These are phyloP conservation scores for Caenorhabditis sp. DNA, from an alignment of 2,888 invertebrate species.

Conservation along the genomic window DNA sequence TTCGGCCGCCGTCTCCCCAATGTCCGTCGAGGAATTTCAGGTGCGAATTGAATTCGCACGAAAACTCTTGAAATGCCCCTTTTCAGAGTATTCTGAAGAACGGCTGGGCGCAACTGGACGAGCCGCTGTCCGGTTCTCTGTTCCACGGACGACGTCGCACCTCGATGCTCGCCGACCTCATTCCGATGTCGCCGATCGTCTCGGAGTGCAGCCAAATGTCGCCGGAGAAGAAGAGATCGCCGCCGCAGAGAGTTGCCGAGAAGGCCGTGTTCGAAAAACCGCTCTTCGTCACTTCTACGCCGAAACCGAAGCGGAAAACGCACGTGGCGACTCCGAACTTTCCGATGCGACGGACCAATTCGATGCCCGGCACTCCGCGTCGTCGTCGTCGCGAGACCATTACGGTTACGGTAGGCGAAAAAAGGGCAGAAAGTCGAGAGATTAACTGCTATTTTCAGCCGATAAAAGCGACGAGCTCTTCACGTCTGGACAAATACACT, in stretches of 20 bases:
- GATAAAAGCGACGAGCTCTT: conserved; percentile 4
- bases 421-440: not conserved
- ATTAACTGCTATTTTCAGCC: conserved; percentile 10
- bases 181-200: conserved; percentile 31
- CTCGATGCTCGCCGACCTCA: conserved; percentile 25
- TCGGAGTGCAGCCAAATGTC: conserved; percentile 22
- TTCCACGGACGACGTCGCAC: conserved; percentile 21
- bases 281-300: conserved; percentile 7
- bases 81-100: conserved; percentile 8
- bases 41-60: not conserved
- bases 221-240: conserved; percentile 10
- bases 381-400: not conserved
- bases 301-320: conserved; percentile 22
- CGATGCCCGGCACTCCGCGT: conserved; percentile 2
- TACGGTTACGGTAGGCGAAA: conserved; percentile 7
- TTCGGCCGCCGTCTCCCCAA: conserved; percentile 1
- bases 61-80: not conserved
- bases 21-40: conserved; percentile 19
- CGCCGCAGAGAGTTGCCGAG: not conserved
- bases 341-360: conserved; percentile 14
- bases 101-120: conserved; percentile 7
- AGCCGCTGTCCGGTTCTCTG: conserved; percentile 11
- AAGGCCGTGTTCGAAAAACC: not conserved
- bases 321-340: too few relatives aligned
- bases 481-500: not conserved